Evolutionary conservation across 1,140 invertebrate species (phyloP).

Genomic region (Ectropis grisescens): DNA sequence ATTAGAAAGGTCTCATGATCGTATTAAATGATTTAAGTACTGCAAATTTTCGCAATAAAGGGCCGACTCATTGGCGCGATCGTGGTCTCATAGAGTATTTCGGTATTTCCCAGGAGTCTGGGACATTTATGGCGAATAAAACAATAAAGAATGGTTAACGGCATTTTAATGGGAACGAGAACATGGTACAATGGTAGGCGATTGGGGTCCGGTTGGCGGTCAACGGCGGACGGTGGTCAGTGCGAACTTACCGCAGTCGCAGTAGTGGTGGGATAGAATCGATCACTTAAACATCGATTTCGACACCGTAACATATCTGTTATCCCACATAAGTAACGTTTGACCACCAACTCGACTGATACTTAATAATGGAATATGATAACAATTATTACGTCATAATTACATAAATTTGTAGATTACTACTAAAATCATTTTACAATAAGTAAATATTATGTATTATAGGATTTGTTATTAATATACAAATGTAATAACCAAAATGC

Average conservation of each 20-base stretch:
- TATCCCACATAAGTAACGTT: too few species aligned
- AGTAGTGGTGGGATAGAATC: constrained; percentile 26
- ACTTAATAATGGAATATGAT: too few species aligned
- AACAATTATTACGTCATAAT: too few species aligned
- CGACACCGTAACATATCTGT: too few species aligned
- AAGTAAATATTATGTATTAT: too few species aligned
- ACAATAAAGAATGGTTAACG: constrained; percentile 67
- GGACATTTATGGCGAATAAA: constrained; percentile 61
- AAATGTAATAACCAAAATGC: too few species aligned
- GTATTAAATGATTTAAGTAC: constrained; percentile 23
- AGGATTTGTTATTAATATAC: too few species aligned
- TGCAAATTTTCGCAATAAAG: constrained; percentile 50
- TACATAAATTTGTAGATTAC: too few species aligned
- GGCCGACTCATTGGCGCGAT: constrained; percentile 30
- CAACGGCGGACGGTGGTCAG: constrained; percentile 31
- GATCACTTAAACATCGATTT: too few species aligned
- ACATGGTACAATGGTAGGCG: constrained; percentile 46
- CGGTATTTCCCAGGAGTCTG: constrained; percentile 47
- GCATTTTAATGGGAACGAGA: constrained; percentile 65
- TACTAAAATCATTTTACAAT: too few species aligned
- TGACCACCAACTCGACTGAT: too few species aligned
- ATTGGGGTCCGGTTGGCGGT: constrained; percentile 31
- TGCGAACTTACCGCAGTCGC: constrained; percentile 32
- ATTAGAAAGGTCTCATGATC: constrained; percentile 12
- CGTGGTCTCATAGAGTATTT: constrained; percentile 26